Base-by-base conservation (phyloP, 2,888 invertebrate species). In the Electrophaes corylata region DNA sequence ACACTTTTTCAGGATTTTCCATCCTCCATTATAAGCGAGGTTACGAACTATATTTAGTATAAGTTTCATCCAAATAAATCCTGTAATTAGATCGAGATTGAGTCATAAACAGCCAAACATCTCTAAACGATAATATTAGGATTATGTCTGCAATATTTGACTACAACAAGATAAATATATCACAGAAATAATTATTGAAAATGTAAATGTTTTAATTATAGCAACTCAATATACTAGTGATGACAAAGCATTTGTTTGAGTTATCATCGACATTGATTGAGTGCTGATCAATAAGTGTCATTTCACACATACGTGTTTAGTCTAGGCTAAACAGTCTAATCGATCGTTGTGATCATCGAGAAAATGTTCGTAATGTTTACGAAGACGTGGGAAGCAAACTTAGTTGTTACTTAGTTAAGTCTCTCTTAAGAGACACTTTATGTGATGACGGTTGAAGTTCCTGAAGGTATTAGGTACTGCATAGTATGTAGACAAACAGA, bases 351-450 rank as follows among this genome's bases (percentile, higher is more conserved):
- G 40, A 35, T 33, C 31, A 1, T 31, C 6, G 31, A 19, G 18
- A 29, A 23, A 41, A 67, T 61, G 29, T 40, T 46, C 11, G 71
- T 65, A 76, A 70, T 72, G 71, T 77, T 77, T 72, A 75, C 69
- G 45, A 53, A 62, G 62, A 66, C 69, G 76, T 76, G 75, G 76
- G 75, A 71, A 74, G 72, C 48, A 44, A 72, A 64, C 66, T 64
- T 54, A 23, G 57, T 49, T 44, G 51, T 55, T 49, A 60, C 67
- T 70, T 57, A 73, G 68, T 43, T 47, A 67, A 55, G 35, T 16
- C 54, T 57, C 64, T 62, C 69, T 70, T 55, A 57, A 62, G 46
- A 39, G 31, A 19, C 46, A 60, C 59, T 56, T 60, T 55, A 60
- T 46, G 35, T 51, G 43, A 43, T 20, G 48, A 51, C 40, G 41